Evolutionary conservation across 1,140 invertebrate genomes (phyloP).

Genomic region (Microplitis mediator): DNA sequence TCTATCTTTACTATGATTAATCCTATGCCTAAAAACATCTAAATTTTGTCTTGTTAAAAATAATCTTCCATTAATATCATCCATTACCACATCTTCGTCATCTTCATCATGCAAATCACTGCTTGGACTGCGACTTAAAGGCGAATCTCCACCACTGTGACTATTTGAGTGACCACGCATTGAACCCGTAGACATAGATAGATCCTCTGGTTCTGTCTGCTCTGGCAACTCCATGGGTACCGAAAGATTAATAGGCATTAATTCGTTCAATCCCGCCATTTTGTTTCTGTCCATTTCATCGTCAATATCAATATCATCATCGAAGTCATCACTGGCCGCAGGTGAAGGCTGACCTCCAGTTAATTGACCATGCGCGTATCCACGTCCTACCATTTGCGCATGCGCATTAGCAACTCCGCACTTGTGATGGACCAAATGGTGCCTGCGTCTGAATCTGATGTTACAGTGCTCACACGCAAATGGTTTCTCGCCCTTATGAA

Average conservation of each 20-base stretch:
- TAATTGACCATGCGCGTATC: too few species aligned
- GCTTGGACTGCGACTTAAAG: constrained; percentile 48
- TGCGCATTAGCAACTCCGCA: constrained; percentile 64
- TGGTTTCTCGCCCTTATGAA: constrained; percentile 89
- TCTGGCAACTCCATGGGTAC: constrained; percentile 68
- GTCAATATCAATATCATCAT: constrained; percentile 43
- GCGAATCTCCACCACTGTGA: constrained; percentile 50
- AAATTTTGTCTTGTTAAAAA: constrained; percentile 31
- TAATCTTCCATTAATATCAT: constrained; percentile 41
- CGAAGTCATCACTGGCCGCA: constrained; percentile 54
- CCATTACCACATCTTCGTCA: constrained; percentile 41
- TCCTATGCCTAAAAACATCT: too few species aligned
- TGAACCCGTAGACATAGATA: constrained; percentile 67
- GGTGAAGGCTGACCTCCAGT: constrained; percentile 38
- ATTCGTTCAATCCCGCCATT: too few species aligned
- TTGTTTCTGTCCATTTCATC: constrained; percentile 32
- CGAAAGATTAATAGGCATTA: constrained; percentile 45
- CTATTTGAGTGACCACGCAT: constrained; percentile 46
- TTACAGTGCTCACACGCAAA: constrained; percentile 80
- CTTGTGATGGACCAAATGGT: constrained; percentile 85
- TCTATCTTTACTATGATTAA: too few species aligned
- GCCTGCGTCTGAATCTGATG: constrained; percentile 78
- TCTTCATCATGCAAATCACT: constrained; percentile 47
- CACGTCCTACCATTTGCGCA: constrained; percentile 34
- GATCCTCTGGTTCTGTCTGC: constrained; percentile 88